These are phyloP conservation scores for Okamejei kenojei DNA, from an alignment of 2,797 vertebrate species.

Conservation along the genomic window DNA sequence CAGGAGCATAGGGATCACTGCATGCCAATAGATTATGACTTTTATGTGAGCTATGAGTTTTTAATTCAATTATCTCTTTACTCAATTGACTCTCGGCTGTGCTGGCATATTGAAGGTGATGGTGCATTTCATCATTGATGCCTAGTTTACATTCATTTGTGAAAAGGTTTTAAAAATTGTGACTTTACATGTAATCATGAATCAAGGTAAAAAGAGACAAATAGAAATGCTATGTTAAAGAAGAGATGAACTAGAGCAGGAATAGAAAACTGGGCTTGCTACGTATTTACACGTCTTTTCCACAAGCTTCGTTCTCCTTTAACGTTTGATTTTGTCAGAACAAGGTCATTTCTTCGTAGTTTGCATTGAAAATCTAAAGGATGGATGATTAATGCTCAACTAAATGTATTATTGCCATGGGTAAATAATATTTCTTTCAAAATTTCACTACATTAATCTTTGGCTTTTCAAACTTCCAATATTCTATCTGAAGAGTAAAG, in stretches of 20 bases:
- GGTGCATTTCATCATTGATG: no score
- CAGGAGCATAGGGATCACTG: no score
- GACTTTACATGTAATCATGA: not conserved
- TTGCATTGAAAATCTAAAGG: not conserved
- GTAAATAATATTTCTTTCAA: not conserved
- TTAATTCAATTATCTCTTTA: no score
- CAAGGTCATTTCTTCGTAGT: not conserved
- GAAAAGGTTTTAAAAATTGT: not conserved
- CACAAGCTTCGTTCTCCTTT: not conserved
- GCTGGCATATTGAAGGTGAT: no score
- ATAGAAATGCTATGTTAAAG: no score
- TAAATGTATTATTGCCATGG: not conserved
- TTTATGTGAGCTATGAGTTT: no score
- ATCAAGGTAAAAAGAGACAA: no score
- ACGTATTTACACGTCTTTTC: not conserved
- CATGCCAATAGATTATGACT: no score
- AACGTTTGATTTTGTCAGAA: not conserved
- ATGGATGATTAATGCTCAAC: not conserved
- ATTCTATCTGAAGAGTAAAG: not conserved
- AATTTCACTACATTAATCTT: not conserved
- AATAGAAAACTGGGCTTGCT: not conserved
- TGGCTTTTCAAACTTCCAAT: not conserved
- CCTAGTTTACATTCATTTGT: not conserved
- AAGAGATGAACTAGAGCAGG: no score
- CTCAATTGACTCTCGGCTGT: no score